Evolutionary conservation across 2,797 vertebrate species (phyloP), one percentile per base, ranked within the genome.

Genomic region (Sebastes hubbsi): DNA sequence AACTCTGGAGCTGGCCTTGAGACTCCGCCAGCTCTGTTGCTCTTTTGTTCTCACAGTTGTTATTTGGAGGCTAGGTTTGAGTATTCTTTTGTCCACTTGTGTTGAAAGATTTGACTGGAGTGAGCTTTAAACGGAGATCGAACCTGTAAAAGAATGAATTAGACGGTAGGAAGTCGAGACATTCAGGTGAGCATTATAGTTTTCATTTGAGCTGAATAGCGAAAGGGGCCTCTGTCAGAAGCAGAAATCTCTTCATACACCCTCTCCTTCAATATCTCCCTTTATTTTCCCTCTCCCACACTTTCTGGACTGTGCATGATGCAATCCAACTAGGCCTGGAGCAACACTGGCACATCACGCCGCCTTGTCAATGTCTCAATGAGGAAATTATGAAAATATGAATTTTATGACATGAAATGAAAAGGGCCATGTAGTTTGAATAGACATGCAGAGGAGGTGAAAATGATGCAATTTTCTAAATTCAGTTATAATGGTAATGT

Each of bases 401-500:
- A 92, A 94, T 96, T 95, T 95, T 94, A 90, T 95, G 94, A 95
- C 93, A 93, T 88, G 90, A 92, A 94, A 93, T 95, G 94, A 95
- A 95, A 95, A 90, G 87, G 94, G 92, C 93, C 94, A 92, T 90
- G 91, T 87, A 91, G 94, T 91, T 91, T 93, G 92, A 95, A 95
- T 94, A 94, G 95, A 95, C 90, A 79, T 94, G 93, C 94, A 95
- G 95, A 95, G 94, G 95, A 95, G 95, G 95, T 94, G 94, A 94
- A 94, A 94, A 94, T 96, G 95, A 96, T 96, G 96, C 95, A 96
- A 96, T 95, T 95, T 94, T 94, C 93, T 91, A 94, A 95, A 95
- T 94, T 94, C 94, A 94, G 94, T 96, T 95, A 93, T 95, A 93
- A 95, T 94, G 94, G 92, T 94, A 95, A 95, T 95, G 94, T 91